phyloP scores from a whole-genome alignment of 1,140 invertebrate genomes.

The Grapholita molesta region DNA sequence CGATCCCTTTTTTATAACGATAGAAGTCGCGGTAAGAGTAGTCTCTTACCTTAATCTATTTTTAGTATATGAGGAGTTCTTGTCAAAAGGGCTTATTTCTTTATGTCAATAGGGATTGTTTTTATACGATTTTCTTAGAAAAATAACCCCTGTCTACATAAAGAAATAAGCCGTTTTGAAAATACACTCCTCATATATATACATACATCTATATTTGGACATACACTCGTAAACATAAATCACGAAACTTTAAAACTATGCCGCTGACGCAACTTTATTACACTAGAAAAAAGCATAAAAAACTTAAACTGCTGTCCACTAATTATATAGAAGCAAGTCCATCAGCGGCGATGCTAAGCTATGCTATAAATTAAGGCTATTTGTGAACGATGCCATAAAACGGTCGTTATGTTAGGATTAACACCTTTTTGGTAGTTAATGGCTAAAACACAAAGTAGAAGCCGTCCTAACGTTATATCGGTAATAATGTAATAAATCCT shows the following conservation, averaged over 20 bases:
- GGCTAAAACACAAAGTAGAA: background rate
- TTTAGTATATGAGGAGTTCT: too few species aligned
- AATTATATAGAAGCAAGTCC: conserved; percentile 21
- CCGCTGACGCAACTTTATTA: conserved; percentile 13
- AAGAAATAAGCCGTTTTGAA: too few species aligned
- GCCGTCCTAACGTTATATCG: too few species aligned
- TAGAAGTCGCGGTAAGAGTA: too few species aligned
- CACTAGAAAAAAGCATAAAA: conserved; percentile 17
- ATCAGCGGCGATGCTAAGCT: conserved; percentile 54
- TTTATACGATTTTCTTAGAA: too few species aligned
- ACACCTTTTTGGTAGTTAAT: conserved; percentile 32
- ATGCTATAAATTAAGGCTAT: conserved; percentile 55
- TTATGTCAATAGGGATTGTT: too few species aligned
- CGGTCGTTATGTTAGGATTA: conserved; percentile 66
- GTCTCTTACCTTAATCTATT: too few species aligned
- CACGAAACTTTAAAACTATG: background rate
- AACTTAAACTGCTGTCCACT: conserved; percentile 19
- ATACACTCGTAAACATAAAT: background rate
- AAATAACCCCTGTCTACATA: too few species aligned
- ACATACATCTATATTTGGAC: background rate
- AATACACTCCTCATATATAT: too few species aligned
- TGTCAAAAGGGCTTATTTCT: too few species aligned
- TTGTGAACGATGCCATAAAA: conserved; percentile 58
- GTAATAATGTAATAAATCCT: too few species aligned
- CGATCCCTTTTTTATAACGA: too few species aligned